Percentiles rank a stretch among this genome's conserved stretches.
These are phyloP conservation scores for Anorthoa munda DNA, from an alignment of 2,888 invertebrate genomes.

Conservation along the genomic window DNA sequence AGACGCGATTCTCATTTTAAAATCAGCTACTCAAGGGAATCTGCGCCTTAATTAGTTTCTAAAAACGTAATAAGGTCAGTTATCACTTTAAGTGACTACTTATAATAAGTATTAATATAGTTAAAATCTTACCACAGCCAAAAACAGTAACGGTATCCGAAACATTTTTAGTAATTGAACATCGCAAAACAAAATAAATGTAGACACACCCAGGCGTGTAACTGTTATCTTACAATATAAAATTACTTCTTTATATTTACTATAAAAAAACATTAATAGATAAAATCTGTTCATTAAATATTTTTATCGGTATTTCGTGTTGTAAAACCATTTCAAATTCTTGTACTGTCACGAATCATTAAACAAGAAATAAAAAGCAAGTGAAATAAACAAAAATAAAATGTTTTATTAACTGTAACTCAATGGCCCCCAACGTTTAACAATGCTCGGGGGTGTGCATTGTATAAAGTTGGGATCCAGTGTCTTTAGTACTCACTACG, in stretches of 20 bases:
- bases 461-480: no score
- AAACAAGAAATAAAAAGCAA: neutral
- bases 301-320: slow-evolving; percentile 14
- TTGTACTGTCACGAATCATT: neutral
- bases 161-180: slow-evolving; percentile 14
- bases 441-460: no score
- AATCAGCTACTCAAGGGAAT: no score
- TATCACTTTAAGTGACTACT: no score
- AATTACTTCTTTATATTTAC: neutral
- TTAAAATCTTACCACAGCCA: slow-evolving; percentile 25
- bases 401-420: no score
- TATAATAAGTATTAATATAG: neutral
- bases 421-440: no score
- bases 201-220: neutral
- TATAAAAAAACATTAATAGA: no score
- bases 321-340: neutral
- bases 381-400: no score
- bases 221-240: neutral
- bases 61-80: neutral
- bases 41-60: no score
- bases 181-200: neutral
- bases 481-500: no score
- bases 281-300: neutral
- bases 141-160: neutral
- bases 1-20: no score